These are phyloP conservation scores for Pampusana beccarii DNA, from an alignment of 2,113 vertebrate genomes.

Conservation along the genomic window DNA sequence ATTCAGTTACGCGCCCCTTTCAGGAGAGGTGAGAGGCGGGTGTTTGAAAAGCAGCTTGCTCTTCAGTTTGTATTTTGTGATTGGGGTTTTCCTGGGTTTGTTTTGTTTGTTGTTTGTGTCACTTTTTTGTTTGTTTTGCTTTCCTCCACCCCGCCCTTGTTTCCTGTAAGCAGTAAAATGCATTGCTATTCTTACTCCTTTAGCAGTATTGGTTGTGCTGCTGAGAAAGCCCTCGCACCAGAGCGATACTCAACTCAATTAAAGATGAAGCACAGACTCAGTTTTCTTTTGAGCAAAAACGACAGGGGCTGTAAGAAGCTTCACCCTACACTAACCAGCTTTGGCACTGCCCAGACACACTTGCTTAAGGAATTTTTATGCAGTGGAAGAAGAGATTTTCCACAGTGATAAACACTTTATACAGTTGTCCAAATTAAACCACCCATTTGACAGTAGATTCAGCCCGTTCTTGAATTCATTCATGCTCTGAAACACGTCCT, in stretches of 20 bases:
- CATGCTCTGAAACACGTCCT: not conserved
- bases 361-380: not conserved
- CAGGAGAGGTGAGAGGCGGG: not conserved
- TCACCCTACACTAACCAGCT: not conserved
- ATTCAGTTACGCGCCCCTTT: not conserved
- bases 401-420: not conserved
- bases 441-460: not conserved
- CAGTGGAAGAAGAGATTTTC: slow-evolving; percentile 11
- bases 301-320: not conserved
- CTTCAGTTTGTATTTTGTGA: not conserved
- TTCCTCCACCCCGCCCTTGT: too few relatives aligned
- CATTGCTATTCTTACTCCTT: not conserved
- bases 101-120: too few relatives aligned
- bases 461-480: not conserved
- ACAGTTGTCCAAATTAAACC: not conserved
- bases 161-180: not conserved
- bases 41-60: not conserved
- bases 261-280: not conserved
- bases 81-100: not conserved
- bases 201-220: not conserved
- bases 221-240: not conserved
- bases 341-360: not conserved
- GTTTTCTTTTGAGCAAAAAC: not conserved
- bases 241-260: not conserved
- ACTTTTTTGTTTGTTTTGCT: not conserved